Conservation (phyloP, 2,888 invertebrate genomes). For the Calliopum simillimum region DNA sequence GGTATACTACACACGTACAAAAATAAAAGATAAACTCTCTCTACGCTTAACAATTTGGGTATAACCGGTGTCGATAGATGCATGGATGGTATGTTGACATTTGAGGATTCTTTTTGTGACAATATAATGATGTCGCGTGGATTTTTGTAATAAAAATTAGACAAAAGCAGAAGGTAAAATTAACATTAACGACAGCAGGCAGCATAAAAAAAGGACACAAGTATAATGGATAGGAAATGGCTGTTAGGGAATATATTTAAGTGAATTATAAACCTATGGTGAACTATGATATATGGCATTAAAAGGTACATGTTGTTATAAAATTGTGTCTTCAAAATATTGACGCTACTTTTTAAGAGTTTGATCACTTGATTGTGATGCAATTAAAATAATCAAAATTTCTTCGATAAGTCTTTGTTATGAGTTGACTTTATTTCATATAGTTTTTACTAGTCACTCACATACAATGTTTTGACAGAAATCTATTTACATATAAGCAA, state of each 20-base stretch:
- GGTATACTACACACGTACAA: not conserved
- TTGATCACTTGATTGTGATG: not conserved
- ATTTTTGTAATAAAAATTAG: constrained; percentile 27
- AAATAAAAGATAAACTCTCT: not conserved
- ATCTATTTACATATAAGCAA: too few relatives aligned
- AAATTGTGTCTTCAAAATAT: not conserved
- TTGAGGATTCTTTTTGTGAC: not conserved
- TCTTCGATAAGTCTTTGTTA: too few relatives aligned
- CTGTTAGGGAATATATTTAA: not conserved
- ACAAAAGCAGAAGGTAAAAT: constrained; percentile 14
- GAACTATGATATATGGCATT: too few relatives aligned
- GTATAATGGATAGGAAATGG: too few relatives aligned
- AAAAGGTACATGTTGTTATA: not conserved
- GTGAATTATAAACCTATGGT: not conserved
- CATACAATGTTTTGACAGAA: too few relatives aligned
- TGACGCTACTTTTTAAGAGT: not conserved
- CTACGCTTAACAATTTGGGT: not conserved
- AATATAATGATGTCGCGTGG: constrained; percentile 14
- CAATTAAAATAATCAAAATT: too few relatives aligned
- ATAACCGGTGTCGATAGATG: not conserved
- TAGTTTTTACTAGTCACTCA: too few relatives aligned
- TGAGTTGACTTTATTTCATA: too few relatives aligned
- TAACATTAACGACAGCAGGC: constrained; percentile 9
- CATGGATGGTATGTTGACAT: constrained; percentile 8
- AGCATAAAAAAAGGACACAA: not conserved